A percentile compares a stretch with the other conserved stretches of the same genome.
phyloP scores from a whole-genome alignment of 2,113 vertebrate species.

The Nannobrachium achirus region DNA sequence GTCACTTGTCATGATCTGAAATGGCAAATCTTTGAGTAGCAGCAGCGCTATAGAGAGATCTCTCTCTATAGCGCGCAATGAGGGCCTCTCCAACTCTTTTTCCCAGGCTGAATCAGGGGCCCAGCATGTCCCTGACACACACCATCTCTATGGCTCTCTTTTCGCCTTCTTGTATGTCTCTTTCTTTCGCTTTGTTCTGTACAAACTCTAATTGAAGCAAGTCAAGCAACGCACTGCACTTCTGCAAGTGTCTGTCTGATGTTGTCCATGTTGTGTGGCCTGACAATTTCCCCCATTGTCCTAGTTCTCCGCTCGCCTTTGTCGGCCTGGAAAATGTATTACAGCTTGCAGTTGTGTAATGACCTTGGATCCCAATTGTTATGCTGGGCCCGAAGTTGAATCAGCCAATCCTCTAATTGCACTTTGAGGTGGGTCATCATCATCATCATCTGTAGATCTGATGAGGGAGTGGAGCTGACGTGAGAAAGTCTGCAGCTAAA shows the following conservation, averaged over 20 bases:
- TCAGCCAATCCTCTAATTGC: conserved; percentile 18
- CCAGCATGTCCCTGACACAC: neutral
- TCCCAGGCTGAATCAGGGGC: no score
- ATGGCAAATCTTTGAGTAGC: no score
- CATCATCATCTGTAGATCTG: neutral
- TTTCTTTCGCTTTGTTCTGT: conserved; percentile 1
- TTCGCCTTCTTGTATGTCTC: neutral
- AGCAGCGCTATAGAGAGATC: no score
- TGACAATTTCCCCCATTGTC: neutral
- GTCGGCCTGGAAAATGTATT: conserved; percentile 33
- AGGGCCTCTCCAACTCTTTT: no score
- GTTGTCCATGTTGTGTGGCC: conserved; percentile 1
- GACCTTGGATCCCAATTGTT: conserved; percentile 20
- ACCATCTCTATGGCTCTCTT: neutral
- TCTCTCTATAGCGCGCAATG: no score
- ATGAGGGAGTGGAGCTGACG: neutral
- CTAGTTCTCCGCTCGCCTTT: conserved; percentile 8
- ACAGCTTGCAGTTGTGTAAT: conserved; percentile 6
- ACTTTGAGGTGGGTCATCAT: conserved; percentile 1
- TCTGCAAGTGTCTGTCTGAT: neutral
- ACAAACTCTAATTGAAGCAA: conserved; percentile 3
- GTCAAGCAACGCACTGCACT: conserved; percentile 13
- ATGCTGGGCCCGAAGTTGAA: conserved; percentile 5
- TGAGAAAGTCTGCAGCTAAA: neutral
- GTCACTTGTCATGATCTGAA: no score